Percentiles rank a stretch among this genome's conserved stretches.
These are phyloP conservation scores for Cheilosia vernalis DNA, from an alignment of 2,888 invertebrate species.

Conservation along the genomic window DNA sequence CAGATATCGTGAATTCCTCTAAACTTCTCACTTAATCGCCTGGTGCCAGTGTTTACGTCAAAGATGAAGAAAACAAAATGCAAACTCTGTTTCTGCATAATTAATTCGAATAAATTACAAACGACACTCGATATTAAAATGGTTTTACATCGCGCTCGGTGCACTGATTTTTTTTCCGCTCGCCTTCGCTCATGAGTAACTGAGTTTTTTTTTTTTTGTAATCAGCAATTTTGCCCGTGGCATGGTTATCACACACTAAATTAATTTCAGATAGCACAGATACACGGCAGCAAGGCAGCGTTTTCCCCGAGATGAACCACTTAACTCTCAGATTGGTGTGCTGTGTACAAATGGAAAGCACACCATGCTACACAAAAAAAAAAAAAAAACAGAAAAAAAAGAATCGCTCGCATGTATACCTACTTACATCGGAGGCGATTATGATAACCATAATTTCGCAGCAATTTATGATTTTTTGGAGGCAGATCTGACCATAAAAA, in stretches of 20 bases:
- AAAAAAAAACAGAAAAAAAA: slow-evolving; percentile 27
- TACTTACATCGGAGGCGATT: slow-evolving; percentile 72
- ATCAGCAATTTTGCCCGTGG: slow-evolving; percentile 59
- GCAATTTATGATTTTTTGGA: slow-evolving; percentile 75
- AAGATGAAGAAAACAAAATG: slow-evolving; percentile 2
- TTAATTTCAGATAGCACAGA: slow-evolving; percentile 47
- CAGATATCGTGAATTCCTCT: slow-evolving; percentile 30
- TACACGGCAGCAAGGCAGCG: neutral
- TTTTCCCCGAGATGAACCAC: slow-evolving; percentile 52
- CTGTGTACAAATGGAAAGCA: slow-evolving; percentile 52
- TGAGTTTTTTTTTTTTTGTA: slow-evolving; percentile 32
- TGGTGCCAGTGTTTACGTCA: neutral
- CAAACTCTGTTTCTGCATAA: slow-evolving; percentile 57
- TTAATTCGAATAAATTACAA: slow-evolving; percentile 73
- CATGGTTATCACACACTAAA: slow-evolving; percentile 75
- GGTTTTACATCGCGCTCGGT: slow-evolving; percentile 50
- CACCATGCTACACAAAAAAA: slow-evolving; percentile 5
- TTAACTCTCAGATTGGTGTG: slow-evolving; percentile 51
- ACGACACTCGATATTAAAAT: slow-evolving; percentile 67
- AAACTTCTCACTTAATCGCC: slow-evolving; percentile 62
- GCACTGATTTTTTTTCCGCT: slow-evolving; percentile 50
- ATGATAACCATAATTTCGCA: slow-evolving; percentile 73
- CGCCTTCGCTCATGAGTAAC: slow-evolving; percentile 6
- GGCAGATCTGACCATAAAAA: slow-evolving; percentile 74
- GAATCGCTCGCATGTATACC: slow-evolving; percentile 26